Conservation (phyloP, 2,888 invertebrate genomes). For the Scaeva pyrastri region DNA sequence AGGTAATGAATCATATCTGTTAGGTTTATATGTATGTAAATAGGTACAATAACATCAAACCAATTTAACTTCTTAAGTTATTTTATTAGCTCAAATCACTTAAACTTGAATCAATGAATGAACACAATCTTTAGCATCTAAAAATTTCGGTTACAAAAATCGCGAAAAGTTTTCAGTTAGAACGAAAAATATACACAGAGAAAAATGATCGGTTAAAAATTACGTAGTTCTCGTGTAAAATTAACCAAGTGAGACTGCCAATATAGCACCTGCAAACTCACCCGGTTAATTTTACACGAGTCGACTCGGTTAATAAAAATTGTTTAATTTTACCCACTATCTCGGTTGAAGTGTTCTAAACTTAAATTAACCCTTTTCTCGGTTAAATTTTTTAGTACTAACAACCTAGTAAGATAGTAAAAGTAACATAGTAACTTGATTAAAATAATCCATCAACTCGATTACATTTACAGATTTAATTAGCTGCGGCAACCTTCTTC, state of each 20-base stretch:
- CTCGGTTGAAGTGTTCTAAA: conserved; percentile 15
- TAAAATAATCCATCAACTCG: background rate
- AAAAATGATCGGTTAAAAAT: conserved; percentile 15
- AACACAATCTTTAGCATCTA: too few relatives aligned
- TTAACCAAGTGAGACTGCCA: conserved; percentile 3
- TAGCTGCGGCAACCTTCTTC: background rate
- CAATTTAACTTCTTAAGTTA: too few relatives aligned
- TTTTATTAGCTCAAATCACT: too few relatives aligned
- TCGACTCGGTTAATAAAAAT: background rate
- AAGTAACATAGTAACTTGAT: background rate
- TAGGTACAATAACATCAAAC: too few relatives aligned
- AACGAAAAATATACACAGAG: background rate
- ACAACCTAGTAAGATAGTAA: background rate
- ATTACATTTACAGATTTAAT: conserved; percentile 4
- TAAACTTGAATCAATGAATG: too few relatives aligned
- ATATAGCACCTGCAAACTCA: conserved; percentile 20
- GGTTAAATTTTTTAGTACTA: background rate
- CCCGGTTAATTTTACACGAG: conserved; percentile 9
- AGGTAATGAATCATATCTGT: too few relatives aligned
- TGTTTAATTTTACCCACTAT: conserved; percentile 4
- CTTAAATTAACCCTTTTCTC: background rate
- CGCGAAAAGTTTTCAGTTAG: too few relatives aligned
- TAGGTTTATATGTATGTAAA: too few relatives aligned
- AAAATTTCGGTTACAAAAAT: too few relatives aligned
- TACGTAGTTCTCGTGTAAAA: conserved; percentile 12